Evolutionary conservation across 1,140 invertebrate species (phyloP).

Genomic region (Cataglyphis hispanica): DNA sequence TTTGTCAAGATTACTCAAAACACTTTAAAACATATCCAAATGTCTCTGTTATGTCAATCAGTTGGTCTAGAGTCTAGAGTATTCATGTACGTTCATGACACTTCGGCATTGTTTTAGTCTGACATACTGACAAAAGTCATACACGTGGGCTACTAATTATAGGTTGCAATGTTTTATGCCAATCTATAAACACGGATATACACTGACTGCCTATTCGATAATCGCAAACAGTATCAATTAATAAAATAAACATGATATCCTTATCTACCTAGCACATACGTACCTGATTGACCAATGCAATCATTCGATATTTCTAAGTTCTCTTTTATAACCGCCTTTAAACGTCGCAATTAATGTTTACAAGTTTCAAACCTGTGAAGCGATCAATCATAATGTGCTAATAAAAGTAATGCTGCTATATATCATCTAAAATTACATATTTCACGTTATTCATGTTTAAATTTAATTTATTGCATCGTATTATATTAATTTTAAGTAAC

Average conservation of each 20-base stretch:
- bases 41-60: constrained; percentile 9
- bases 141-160: constrained; percentile 65
- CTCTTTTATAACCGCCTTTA: background rate
- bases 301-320: background rate
- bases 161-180: constrained; percentile 55
- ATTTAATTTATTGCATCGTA: too few relatives aligned
- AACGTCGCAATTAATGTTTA: constrained; percentile 1
- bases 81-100: constrained; percentile 14
- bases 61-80: too few relatives aligned
- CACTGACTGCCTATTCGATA: constrained; percentile 67
- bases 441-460: too few relatives aligned
- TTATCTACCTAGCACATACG: constrained; percentile 35
- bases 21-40: background rate
- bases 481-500: too few relatives aligned
- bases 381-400: background rate
- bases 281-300: constrained; percentile 19
- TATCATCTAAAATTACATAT: too few relatives aligned
- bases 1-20: background rate
- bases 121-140: constrained; percentile 65
- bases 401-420: background rate
- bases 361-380: background rate
- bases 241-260: constrained; percentile 71
- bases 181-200: constrained; percentile 39
- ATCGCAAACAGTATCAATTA: constrained; percentile 68
- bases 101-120: background rate